Conservation (phyloP, 2,888 invertebrate genomes). For the Dermolepida albohirtum region DNA sequence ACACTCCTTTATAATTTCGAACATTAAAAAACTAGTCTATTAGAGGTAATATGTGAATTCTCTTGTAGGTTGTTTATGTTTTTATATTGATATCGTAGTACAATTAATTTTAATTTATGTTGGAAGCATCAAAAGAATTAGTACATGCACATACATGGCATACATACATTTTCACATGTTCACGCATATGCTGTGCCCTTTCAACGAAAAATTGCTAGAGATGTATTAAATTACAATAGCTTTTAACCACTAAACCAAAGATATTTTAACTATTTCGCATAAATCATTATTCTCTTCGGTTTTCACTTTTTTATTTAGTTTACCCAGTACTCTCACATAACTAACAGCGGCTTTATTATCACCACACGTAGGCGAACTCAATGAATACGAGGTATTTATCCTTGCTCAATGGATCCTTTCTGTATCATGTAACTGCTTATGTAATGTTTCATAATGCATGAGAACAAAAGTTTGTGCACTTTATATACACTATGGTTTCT, state of each 20-base stretch:
- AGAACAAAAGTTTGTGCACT: constrained; percentile 34
- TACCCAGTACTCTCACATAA: constrained; percentile 14
- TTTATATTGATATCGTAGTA: no score
- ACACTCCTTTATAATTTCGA: no score
- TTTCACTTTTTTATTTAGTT: constrained; percentile 16
- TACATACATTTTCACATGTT: no score
- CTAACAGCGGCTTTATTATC: constrained; percentile 30
- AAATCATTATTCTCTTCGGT: constrained; percentile 18
- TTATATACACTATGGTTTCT: constrained; percentile 35
- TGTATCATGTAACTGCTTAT: constrained; percentile 42
- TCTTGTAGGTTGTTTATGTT: no score
- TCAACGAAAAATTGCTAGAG: no score
- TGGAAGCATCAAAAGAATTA: no score
- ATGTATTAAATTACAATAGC: constrained; percentile 21
- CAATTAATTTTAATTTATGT: no score
- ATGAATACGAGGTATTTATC: constrained; percentile 43
- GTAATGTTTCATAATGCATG: constrained; percentile 40
- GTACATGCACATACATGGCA: no score
- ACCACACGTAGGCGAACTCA: constrained; percentile 42
- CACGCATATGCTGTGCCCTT: no score
- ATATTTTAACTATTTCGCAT: constrained; percentile 25
- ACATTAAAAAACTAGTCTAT: no score
- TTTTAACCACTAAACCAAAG: constrained; percentile 18
- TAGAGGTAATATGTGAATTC: no score
- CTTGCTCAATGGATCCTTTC: constrained; percentile 44